Percentiles rank a stretch among this genome's conserved stretches.
phyloP scores from a whole-genome alignment of 1,140 invertebrate species.

The Lepidostoma basale region DNA sequence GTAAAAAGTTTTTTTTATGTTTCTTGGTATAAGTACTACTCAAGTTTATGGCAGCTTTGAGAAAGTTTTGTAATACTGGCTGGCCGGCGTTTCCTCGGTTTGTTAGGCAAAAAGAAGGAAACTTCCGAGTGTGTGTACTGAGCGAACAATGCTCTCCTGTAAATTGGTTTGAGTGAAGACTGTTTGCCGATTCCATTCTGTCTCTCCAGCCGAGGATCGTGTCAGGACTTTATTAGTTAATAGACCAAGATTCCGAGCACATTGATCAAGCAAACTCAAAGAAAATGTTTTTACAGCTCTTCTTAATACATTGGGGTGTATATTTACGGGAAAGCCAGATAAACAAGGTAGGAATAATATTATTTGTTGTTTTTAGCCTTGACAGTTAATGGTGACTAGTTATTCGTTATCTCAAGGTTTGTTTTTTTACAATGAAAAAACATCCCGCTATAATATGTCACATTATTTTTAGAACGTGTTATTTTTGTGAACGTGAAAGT shows the following conservation, averaged over 20 bases:
- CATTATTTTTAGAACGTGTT: too few species aligned
- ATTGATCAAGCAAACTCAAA: too few species aligned
- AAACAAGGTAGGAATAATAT: too few species aligned
- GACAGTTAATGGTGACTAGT: too few species aligned
- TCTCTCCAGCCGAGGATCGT: neutral
- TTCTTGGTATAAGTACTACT: neutral
- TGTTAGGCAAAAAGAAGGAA: neutral
- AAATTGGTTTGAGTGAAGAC: conserved; percentile 5
- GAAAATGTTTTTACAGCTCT: too few species aligned
- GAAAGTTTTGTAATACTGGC: conserved; percentile 5
- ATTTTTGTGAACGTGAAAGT: too few species aligned
- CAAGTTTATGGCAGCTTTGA: conserved; percentile 7
- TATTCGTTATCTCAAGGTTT: too few species aligned
- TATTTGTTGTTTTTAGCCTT: too few species aligned
- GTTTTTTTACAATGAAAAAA: too few species aligned
- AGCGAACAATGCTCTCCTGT: neutral
- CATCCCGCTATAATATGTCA: too few species aligned
- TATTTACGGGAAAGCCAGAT: too few species aligned
- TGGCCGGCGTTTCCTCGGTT: neutral
- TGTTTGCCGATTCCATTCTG: neutral
- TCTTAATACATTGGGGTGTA: too few species aligned
- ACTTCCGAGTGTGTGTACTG: neutral
- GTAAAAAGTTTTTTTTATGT: neutral
- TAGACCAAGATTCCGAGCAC: neutral
- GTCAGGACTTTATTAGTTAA: conserved; percentile 1